These are phyloP conservation scores for Myrmecophaga tridactyla DNA, from an alignment of 2,113 vertebrate genomes.

Conservation along the genomic window DNA sequence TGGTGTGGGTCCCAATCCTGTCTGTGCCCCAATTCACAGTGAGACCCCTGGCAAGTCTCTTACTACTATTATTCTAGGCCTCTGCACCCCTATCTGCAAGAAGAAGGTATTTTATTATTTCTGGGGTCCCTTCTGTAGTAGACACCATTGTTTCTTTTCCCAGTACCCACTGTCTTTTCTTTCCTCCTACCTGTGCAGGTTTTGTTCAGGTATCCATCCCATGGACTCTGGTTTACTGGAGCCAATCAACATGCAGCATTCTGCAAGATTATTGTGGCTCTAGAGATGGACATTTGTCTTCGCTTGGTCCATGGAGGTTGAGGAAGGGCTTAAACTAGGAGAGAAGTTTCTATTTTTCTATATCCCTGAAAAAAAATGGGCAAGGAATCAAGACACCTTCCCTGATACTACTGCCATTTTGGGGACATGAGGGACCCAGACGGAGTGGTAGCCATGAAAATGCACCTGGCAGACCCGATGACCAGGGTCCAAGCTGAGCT, in stretches of 20 bases:
- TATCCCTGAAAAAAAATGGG: neutral
- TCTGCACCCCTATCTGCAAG: neutral
- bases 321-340: neutral
- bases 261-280: neutral
- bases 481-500: neutral
- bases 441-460: neutral
- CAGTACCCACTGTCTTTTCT: rapidly evolving
- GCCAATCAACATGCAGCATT: neutral
- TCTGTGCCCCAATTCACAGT: neutral
- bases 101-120: neutral
- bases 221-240: neutral
- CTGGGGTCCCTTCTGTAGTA: neutral
- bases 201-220: neutral
- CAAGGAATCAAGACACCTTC: neutral
- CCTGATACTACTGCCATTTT: rapidly evolving
- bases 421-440: neutral
- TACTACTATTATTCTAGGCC: neutral
- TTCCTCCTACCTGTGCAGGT: neutral
- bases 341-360: neutral
- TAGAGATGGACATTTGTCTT: rapidly evolving
- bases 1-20: rapidly evolving
- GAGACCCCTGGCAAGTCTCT: neutral
- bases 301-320: neutral
- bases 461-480: neutral
- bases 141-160: neutral